Percentiles rank a stretch among this genome's conserved stretches.
Conservation (phyloP, 1,140 invertebrate genomes). For the Riptortus pedestris region DNA sequence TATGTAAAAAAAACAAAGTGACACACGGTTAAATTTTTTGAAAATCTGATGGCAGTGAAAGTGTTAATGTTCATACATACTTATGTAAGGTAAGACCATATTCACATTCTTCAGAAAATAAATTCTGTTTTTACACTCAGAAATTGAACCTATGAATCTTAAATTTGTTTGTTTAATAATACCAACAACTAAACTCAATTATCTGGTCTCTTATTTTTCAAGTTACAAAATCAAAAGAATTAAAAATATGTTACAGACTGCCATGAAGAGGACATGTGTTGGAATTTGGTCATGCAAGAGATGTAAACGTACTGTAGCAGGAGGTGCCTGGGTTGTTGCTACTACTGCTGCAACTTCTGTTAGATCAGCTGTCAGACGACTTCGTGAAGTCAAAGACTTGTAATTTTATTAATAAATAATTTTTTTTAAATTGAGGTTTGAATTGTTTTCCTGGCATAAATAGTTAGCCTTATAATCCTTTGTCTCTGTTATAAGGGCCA, state of each 20-base stretch:
- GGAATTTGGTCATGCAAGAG: slow-evolving; percentile 97
- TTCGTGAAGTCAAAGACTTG: slow-evolving; percentile 91
- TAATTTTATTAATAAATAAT: slow-evolving; percentile 26
- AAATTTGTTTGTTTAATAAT: no score
- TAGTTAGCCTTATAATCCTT: neutral
- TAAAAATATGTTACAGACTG: slow-evolving; percentile 79
- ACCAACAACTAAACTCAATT: no score
- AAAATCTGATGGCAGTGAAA: no score
- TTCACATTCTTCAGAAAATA: no score
- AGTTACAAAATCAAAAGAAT: no score
- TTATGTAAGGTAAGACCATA: no score
- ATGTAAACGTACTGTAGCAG: slow-evolving; percentile 90
- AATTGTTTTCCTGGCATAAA: neutral
- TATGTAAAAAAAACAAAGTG: no score
- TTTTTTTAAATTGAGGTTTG: neutral
- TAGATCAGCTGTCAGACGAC: slow-evolving; percentile 85
- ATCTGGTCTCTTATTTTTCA: no score
- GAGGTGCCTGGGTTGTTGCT: slow-evolving; percentile 93
- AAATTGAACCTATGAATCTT: no score
- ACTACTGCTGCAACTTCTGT: slow-evolving; percentile 93
- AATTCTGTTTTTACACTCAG: no score
- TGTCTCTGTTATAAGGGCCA: neutral
- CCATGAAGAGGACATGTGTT: slow-evolving; percentile 94
- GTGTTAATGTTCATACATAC: no score
- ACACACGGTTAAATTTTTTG: no score